These are phyloP conservation scores for Galerucella pusilla DNA, from an alignment of 2,888 invertebrate species.

Conservation along the genomic window DNA sequence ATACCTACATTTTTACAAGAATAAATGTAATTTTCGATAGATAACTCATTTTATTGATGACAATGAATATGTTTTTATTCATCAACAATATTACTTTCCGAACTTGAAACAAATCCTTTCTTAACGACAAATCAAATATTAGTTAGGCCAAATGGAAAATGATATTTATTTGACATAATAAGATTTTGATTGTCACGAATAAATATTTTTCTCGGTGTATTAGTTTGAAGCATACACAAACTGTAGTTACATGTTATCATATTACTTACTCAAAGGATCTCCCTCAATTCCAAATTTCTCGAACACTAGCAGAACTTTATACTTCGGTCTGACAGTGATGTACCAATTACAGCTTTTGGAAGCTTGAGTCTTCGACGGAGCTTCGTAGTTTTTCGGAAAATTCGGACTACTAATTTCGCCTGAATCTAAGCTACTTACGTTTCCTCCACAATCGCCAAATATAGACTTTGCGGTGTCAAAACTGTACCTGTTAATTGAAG, in stretches of 20 bases:
- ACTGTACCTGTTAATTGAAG: slow-evolving; percentile 70
- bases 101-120: too few relatives aligned
- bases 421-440: slow-evolving; percentile 85
- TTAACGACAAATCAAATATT: too few relatives aligned
- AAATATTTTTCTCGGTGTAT: too few relatives aligned
- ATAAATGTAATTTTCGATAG: too few relatives aligned
- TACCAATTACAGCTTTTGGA: slow-evolving; percentile 97
- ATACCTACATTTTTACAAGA: too few relatives aligned
- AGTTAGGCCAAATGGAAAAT: too few relatives aligned
- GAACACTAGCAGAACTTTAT: slow-evolving; percentile 91
- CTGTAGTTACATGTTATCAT: neutral
- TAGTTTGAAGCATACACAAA: neutral
- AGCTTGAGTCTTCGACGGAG: slow-evolving; percentile 81
- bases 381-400: slow-evolving; percentile 90
- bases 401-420: slow-evolving; percentile 90
- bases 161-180: too few relatives aligned
- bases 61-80: too few relatives aligned
- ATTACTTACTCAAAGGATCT: slow-evolving; percentile 80
- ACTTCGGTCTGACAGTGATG: slow-evolving; percentile 86
- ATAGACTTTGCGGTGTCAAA: slow-evolving; percentile 90
- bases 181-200: too few relatives aligned
- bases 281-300: slow-evolving; percentile 95
- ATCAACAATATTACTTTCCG: too few relatives aligned
- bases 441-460: slow-evolving; percentile 93
- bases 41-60: too few relatives aligned